These are phyloP conservation scores for Nibea coibor DNA, from an alignment of 2,113 vertebrate species.

Conservation along the genomic window DNA sequence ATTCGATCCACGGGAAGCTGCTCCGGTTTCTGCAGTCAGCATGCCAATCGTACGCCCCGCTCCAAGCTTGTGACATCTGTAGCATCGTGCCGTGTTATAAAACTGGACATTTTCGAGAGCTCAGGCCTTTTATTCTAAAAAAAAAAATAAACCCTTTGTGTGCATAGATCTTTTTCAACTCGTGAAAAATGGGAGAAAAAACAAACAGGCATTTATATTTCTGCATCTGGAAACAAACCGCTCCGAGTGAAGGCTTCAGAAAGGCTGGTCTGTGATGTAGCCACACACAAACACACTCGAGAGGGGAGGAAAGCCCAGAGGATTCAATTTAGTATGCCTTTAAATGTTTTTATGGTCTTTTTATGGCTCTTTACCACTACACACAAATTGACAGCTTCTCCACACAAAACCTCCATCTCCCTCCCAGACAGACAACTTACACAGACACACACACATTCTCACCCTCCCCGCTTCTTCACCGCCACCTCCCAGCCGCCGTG, in stretches of 20 bases:
- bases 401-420: constrained; percentile 8
- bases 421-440: constrained; percentile 19
- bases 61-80: no score
- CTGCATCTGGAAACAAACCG: constrained; percentile 16
- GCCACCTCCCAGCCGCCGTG: constrained; percentile 14
- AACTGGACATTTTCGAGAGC: no score
- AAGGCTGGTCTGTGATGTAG: not conserved
- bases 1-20: no score
- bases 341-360: constrained; percentile 56
- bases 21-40: no score
- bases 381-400: constrained; percentile 57
- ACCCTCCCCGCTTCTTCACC: not conserved
- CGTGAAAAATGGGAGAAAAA: no score
- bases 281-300: constrained; percentile 19
- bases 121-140: no score
- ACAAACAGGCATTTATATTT: no score
- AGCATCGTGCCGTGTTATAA: no score
- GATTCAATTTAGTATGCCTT: constrained; percentile 47
- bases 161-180: no score
- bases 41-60: no score
- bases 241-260: constrained; percentile 21
- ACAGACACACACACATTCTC: not conserved
- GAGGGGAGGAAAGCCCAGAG: constrained; percentile 39
- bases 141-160: no score
- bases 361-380: constrained; percentile 50